These are phyloP conservation scores for Todiramphus chloris DNA, from an alignment of 2,113 vertebrate genomes.

Conservation along the genomic window DNA sequence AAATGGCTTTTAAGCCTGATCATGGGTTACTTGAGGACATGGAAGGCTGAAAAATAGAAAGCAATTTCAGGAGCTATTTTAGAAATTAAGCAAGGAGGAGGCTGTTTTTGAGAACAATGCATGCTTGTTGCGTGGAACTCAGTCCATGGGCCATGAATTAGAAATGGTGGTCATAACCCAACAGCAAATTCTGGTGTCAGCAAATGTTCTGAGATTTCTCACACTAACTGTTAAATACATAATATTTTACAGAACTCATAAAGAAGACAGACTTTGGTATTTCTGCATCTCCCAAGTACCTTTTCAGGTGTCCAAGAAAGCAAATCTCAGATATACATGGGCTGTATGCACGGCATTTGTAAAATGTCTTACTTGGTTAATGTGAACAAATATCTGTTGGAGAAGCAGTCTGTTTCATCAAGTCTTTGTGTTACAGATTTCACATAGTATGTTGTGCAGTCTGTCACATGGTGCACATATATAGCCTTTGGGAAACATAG, in stretches of 20 bases:
- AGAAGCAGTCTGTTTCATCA: neutral
- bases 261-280: neutral
- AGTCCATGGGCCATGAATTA: neutral
- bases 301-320: neutral
- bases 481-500: neutral
- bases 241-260: neutral
- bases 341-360: neutral
- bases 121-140: neutral
- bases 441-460: neutral
- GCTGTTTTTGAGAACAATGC: neutral
- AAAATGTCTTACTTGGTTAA: neutral
- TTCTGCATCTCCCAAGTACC: neutral
- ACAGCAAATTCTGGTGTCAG: neutral
- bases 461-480: neutral
- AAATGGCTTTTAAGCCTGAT: neutral
- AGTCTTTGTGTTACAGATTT: neutral
- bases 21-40: neutral
- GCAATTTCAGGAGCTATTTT: neutral
- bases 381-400: neutral
- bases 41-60: neutral
- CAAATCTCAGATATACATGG: neutral
- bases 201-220: neutral
- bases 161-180: neutral
- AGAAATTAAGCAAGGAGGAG: neutral
- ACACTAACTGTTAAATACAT: neutral